Base-by-base conservation (phyloP, 2,888 invertebrate species). In the Eupithecia centaureata region DNA sequence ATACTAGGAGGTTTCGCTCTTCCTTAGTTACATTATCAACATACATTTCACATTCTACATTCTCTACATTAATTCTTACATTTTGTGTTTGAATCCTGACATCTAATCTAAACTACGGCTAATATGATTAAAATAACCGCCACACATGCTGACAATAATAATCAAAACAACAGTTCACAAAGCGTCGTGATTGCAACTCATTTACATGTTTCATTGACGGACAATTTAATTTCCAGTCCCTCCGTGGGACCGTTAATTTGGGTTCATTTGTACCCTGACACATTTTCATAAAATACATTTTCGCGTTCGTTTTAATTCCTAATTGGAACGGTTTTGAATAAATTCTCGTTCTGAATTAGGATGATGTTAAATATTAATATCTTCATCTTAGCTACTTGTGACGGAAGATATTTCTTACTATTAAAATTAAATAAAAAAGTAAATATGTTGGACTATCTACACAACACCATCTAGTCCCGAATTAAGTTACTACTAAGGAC, bases 121-220 rank as follows among this genome's bases (percentile, higher is more conserved):
- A 61, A 33, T 51, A 47, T 18, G 10, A 60, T 63, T 33, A 57
- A 54, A 61, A 38, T 42, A 52, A 52, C 52, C 35, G n/a, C 27
- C 54, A 42, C 61, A 61, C 60, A 54, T 58, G 57, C 65, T 75
- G 59, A 69, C 75, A 74, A 67, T 67, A 73, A 69, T 71, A 47
- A 78, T 77, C 81, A 81, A 83, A 87, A 87, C 88, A 89, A 89
- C 71, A 65, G 73, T 63, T 79, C 80, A 91, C 90, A 89, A 90
- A 86, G 83, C 78, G 74, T 73, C 83, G 84, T 89, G 90, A 91
- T 90, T 91, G 90, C 88, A 85, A 76, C 87, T 87, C 85, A 89
- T 90, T 90, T 90, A 85, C 90, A 90, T 89, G 85, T 88, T 88
- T 86, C 88, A 90, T 89, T 90, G 88, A 86, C 86, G 82, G 86